Percentiles rank a stretch among this genome's conserved stretches.
These are phyloP conservation scores for Pomacea maculata DNA, from an alignment of 1,140 invertebrate species.

Conservation along the genomic window DNA sequence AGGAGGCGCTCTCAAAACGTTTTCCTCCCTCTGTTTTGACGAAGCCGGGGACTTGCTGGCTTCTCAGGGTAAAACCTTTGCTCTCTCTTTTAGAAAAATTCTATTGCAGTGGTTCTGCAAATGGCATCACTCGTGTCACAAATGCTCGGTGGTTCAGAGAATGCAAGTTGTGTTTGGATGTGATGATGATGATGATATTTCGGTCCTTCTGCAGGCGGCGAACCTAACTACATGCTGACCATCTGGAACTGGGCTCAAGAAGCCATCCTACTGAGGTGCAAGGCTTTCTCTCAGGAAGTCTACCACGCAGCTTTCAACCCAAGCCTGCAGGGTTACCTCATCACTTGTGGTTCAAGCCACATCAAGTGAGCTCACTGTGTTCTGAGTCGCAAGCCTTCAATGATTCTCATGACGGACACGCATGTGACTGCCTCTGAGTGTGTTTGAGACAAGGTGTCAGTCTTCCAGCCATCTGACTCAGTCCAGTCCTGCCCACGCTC, in stretches of 20 bases:
- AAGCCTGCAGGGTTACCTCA: constrained; percentile 77
- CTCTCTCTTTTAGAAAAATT: not conserved
- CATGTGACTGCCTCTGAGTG: too few relatives aligned
- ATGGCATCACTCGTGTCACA: not conserved
- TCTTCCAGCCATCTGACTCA: too few relatives aligned
- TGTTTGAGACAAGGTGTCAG: too few relatives aligned
- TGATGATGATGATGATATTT: not conserved
- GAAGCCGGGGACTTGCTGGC: constrained; percentile 78
- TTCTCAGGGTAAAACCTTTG: constrained; percentile 71
- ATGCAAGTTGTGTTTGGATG: not conserved
- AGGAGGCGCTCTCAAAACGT: constrained; percentile 76
- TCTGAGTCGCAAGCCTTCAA: too few relatives aligned
- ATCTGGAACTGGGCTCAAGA: constrained; percentile 85
- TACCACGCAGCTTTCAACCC: constrained; percentile 80
- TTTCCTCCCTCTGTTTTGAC: constrained; percentile 79
- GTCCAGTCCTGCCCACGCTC: too few relatives aligned
- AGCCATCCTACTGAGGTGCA: constrained; percentile 76
- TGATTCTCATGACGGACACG: too few relatives aligned
- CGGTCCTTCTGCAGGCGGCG: constrained; percentile 65
- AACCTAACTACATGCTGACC: constrained; percentile 84
- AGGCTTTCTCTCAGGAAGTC: constrained; percentile 78
- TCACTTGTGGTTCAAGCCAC: constrained; percentile 78
- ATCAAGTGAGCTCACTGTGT: constrained; percentile 70
- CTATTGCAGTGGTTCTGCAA: not conserved
- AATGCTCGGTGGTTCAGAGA: not conserved